Percentiles rank a stretch among this genome's conserved stretches.
Conservation (phyloP, 2,888 invertebrate species). For the Noctua janthina region DNA sequence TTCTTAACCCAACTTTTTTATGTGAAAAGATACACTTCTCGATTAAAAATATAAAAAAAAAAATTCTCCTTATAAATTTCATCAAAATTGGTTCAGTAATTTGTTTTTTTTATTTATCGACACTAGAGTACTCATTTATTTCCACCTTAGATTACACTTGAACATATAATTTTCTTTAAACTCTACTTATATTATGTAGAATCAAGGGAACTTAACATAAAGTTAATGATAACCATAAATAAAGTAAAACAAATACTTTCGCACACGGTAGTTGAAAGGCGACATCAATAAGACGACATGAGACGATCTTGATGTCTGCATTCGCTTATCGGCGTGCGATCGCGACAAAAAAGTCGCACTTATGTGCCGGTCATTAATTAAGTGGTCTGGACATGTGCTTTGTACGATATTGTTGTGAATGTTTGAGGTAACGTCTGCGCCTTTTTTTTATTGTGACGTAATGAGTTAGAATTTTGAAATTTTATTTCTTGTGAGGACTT, state of each 20-base stretch:
- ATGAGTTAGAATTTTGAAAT: conserved; percentile 40
- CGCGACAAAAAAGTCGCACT: conserved; percentile 77
- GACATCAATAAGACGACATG: conserved; percentile 81
- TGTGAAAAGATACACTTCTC: no score
- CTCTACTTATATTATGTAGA: neutral
- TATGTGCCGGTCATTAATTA: conserved; percentile 86
- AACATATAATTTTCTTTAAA: neutral
- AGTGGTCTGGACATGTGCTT: conserved; percentile 67
- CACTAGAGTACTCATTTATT: neutral
- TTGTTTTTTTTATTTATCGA: neutral
- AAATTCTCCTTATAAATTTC: no score
- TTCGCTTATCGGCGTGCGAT: conserved; percentile 73
- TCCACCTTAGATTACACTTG: neutral
- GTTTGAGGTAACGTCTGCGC: conserved; percentile 55
- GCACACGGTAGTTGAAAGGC: conserved; percentile 83
- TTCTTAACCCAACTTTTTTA: neutral
- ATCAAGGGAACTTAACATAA: conserved; percentile 7
- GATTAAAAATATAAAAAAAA: no score
- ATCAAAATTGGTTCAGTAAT: no score
- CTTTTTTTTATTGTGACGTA: conserved; percentile 50
- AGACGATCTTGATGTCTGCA: conserved; percentile 86
- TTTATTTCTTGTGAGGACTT: neutral
- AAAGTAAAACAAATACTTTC: conserved; percentile 72
- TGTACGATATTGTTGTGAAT: conserved; percentile 56
- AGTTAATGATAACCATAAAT: conserved; percentile 49